Evolutionary conservation across 2,113 vertebrate species (phyloP), one percentile per base, ranked within the genome.

Genomic region (Chionodraco myersi): DNA sequence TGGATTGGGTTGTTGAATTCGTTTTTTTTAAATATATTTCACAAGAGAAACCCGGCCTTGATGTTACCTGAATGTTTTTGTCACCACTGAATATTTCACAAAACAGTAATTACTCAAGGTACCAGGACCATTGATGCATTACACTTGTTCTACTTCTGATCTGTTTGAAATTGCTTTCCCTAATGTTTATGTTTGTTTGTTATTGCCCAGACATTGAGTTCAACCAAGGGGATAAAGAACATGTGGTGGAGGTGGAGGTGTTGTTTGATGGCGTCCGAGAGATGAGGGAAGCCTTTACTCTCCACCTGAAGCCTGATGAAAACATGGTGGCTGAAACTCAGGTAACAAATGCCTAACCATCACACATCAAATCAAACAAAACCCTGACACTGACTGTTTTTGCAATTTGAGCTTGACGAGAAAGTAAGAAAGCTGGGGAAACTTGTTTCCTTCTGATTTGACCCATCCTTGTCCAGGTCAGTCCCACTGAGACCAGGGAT

Each of bases 251-350:
- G 89, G 94, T 99, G 77, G 96, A 98, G 94, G 89, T 99, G 18
- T 85, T 98, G 11, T 97, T 95, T 26, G 97, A 99, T 71, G 96
- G 94, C 3, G 53, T 96, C 58, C 92, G 95, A 86, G 98, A 99
- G 83, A 97, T 97, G 97, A 96, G 97, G 77, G 98, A 99, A 83
- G 96, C 97, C 57, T 99, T 99, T 85, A 97, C 97, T 6, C 94
- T 99, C 74, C 97, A 99, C 73, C 94, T 98, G 69, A 97, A 95
- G 68, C 96, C 97, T 0, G 98, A 98, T 80, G 97, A 98, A 83
- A 97, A 98, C 87, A 98, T 97, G 98, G 88, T 98, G 6, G 97
- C 97, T 63, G 97, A 98, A 90, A 97, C 94, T 2, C 97, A 97
- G 97, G 97, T 98, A 84, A 88, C 68, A 44, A 49, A 41, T 30